Evolutionary conservation across 2,888 invertebrate species (phyloP), one percentile per base, ranked within the genome.

Genomic region (Lycocerus yunnanus): DNA sequence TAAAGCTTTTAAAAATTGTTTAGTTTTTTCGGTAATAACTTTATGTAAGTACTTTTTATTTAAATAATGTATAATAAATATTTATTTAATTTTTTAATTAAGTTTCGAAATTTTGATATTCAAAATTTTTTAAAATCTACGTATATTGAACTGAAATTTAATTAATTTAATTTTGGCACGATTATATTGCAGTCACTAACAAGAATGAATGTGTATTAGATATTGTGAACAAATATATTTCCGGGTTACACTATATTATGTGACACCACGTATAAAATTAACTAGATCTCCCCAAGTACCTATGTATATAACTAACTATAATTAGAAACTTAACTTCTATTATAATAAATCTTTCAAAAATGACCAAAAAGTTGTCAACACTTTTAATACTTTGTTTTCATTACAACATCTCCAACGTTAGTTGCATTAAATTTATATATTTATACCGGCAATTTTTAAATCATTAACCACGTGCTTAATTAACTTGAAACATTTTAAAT

Each of bases 281-380:
- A 63, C 13, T 63, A 20, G 18, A 63, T 63, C n/a, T 63, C 18
- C 61, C 61, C 61, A 63, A 63, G 61, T 63, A 43, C 43, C 43
- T 43, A 43, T 24, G 10, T 24, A 24, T 43, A 43, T 43, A 43
- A 43, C 43, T 43, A 43, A 20, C 61, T 63, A 63, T 63, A 63
- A 63, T 63, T 63, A 20, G 61, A 63, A n/a, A 18, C 61, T 43
- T 43, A n/a, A 43, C n/a, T n/a, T 63, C 61, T 63, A 63, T 63
- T 63, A 63, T 63, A 18, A 63, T 63, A 63, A 63, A 63, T 63
- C 61, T 63, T 63, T 20, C 20, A 18, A 63, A 63, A 63, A 63
- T 63, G 13, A 63, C 61, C 61, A 16, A 63, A 20, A 63, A 63
- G 61, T 63, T 63, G 61, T 63, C 61, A 63, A n/a, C 43, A 43